phyloP scores from a whole-genome alignment of 2,797 vertebrate genomes.

The Carapus acus region DNA sequence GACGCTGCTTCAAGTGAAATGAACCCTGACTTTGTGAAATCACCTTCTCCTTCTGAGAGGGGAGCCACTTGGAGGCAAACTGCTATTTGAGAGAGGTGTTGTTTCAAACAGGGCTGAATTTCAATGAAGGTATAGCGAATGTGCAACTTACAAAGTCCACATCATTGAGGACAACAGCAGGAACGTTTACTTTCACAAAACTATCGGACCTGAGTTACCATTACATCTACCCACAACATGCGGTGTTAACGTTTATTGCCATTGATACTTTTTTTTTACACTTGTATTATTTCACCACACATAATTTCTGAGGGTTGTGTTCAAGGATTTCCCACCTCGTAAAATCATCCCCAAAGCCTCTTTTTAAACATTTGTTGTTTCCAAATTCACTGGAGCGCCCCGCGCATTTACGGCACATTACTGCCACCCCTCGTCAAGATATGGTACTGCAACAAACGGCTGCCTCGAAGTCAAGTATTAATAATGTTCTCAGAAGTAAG shows the following conservation, averaged over 20 bases:
- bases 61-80: slow-evolving; percentile 10
- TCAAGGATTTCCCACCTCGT: not conserved
- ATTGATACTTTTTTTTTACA: too few relatives aligned
- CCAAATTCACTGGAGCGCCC: not conserved
- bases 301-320: not conserved
- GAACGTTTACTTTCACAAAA: too few relatives aligned
- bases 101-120: too few relatives aligned
- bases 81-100: slow-evolving; percentile 28
- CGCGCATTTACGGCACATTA: too few relatives aligned
- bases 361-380: not conserved
- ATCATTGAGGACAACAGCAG: too few relatives aligned
- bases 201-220: not conserved
- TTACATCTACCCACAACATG: not conserved
- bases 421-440: too few relatives aligned
- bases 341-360: not conserved
- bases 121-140: too few relatives aligned
- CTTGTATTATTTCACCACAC: not conserved
- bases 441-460: too few relatives aligned
- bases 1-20: slow-evolving; percentile 40
- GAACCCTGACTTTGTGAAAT: slow-evolving; percentile 48
- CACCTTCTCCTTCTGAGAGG: slow-evolving; percentile 17
- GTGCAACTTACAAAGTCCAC: too few relatives aligned
- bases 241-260: not conserved
- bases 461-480: too few relatives aligned
- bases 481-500: too few relatives aligned